Evolutionary conservation across 2,113 vertebrate species (phyloP).

Genomic region (Odocoileus hemionus): DNA sequence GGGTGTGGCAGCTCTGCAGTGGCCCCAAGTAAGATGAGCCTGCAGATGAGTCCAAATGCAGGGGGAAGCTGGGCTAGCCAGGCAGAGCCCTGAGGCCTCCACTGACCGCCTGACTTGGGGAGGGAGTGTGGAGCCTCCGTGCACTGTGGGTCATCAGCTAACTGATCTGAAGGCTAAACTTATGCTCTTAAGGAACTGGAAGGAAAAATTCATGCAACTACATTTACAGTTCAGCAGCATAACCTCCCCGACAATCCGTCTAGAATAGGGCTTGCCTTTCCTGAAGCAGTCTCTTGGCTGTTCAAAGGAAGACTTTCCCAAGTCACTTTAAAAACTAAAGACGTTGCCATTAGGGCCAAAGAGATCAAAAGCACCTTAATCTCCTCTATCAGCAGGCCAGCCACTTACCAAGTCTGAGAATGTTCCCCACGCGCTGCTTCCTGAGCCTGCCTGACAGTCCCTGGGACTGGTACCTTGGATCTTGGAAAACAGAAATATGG

Average conservation of each 20-base stretch:
- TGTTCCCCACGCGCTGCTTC: not conserved
- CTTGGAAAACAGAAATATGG: slow-evolving; percentile 53
- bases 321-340: slow-evolving; percentile 39
- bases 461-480: not conserved
- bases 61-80: not conserved
- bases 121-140: not conserved
- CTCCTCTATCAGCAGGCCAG: slow-evolving; percentile 50
- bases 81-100: not conserved
- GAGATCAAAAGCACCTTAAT: slow-evolving; percentile 66
- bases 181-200: not conserved
- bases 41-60: not conserved
- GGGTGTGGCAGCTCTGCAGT: not conserved
- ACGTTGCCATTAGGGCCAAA: not conserved
- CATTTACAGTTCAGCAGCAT: not conserved
- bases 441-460: not conserved
- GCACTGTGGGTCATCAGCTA: not conserved
- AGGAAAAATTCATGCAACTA: not conserved
- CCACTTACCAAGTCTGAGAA: slow-evolving; percentile 46
- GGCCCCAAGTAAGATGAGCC: not conserved
- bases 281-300: slow-evolving; percentile 16
- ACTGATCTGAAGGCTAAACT: not conserved
- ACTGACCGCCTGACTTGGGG: not conserved
- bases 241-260: not conserved
- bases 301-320: slow-evolving; percentile 42
- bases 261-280: not conserved